Evolutionary conservation across 2,113 vertebrate genomes (phyloP).

Genomic region (Lepidothrix coronata): DNA sequence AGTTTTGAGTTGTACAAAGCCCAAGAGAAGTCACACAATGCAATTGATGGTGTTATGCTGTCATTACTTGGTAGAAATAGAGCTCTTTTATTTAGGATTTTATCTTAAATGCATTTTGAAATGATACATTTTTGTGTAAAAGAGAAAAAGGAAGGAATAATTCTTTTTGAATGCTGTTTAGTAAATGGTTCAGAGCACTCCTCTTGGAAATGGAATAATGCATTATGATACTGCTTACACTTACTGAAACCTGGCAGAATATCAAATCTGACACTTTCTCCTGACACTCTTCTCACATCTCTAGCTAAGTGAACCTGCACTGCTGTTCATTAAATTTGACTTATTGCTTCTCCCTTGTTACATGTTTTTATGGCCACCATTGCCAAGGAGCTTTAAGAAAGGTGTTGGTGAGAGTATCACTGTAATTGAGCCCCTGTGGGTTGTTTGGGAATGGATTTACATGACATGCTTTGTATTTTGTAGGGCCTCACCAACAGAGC

Average conservation of each 20-base stretch:
- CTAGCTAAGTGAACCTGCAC: background rate
- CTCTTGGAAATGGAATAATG: background rate
- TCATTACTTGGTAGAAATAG: background rate
- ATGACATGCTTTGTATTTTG: background rate
- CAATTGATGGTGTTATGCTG: background rate
- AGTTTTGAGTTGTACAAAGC: background rate
- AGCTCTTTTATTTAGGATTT: background rate
- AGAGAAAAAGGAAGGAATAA: background rate
- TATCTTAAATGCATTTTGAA: background rate
- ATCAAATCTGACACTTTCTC: background rate
- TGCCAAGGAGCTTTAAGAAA: background rate
- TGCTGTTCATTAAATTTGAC: background rate
- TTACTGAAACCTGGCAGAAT: background rate
- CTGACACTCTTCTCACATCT: background rate
- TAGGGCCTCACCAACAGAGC: background rate
- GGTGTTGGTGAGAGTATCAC: background rate
- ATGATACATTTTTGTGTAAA: fast-evolving
- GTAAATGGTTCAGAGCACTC: background rate
- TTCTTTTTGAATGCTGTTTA: background rate
- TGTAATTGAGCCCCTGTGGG: background rate
- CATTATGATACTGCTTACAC: background rate
- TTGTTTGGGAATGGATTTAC: background rate
- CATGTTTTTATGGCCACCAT: background rate
- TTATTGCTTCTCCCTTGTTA: background rate
- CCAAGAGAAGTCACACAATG: background rate